Evolutionary conservation across 2,888 invertebrate species (phyloP).

Genomic region (Nymphalis urticae): DNA sequence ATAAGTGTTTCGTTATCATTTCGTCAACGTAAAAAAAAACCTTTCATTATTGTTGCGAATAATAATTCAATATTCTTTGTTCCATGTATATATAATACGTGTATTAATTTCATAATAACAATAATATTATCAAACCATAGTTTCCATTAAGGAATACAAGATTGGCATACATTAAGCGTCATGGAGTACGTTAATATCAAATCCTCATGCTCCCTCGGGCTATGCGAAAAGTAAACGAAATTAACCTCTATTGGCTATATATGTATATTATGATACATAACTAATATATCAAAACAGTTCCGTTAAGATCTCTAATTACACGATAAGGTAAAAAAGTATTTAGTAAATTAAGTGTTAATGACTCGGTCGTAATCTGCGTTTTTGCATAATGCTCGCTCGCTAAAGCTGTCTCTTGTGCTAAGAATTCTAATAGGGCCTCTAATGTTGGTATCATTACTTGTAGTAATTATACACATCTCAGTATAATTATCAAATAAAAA

Average conservation of each 20-base stretch:
- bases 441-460: no score
- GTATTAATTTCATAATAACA: background rate
- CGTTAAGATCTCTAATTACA: constrained; percentile 9
- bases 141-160: constrained; percentile 16
- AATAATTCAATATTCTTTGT: no score
- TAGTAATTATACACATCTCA: no score
- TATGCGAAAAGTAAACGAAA: constrained; percentile 27
- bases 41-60: no score
- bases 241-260: constrained; percentile 24
- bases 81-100: background rate
- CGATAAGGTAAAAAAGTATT: constrained; percentile 8
- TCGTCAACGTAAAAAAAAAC: no score
- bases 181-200: constrained; percentile 13
- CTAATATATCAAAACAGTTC: constrained; percentile 29
- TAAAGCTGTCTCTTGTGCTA: no score
- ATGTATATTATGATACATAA: constrained; percentile 17
- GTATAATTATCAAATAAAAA: no score
- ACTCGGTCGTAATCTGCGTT: no score
- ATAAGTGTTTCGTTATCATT: no score
- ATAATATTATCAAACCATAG: background rate
- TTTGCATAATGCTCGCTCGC: no score
- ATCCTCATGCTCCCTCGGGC: constrained; percentile 14
- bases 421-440: no score
- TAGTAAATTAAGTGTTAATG: no score
- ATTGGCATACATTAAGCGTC: constrained; percentile 1